phyloP scores from a whole-genome alignment of 2,888 invertebrate species.

The Dolichopus griseipennis region DNA sequence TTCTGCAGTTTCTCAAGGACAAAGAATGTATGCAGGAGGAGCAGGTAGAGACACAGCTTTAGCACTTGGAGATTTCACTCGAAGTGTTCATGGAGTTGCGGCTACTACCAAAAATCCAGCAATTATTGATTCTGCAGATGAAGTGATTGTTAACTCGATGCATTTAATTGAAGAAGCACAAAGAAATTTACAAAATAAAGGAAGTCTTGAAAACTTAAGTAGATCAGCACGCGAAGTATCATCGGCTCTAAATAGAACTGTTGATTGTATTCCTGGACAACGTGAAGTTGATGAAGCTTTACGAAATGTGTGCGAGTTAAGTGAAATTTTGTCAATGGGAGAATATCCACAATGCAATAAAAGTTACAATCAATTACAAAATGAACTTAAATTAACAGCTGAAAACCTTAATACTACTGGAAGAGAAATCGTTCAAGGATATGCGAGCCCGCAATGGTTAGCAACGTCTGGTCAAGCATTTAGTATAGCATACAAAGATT shows the following conservation, averaged over 20 bases:
- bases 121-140: conserved; percentile 62
- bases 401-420: conserved; percentile 76
- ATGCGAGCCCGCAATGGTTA: conserved; percentile 59
- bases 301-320: conserved; percentile 67
- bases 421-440: conserved; percentile 69
- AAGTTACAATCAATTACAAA: conserved; percentile 71
- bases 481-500: conserved; percentile 65
- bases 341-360: conserved; percentile 68
- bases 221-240: conserved; percentile 66
- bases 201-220: conserved; percentile 47
- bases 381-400: conserved; percentile 76
- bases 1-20: conserved; percentile 74
- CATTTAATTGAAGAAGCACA: conserved; percentile 75
- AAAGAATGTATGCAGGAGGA: conserved; percentile 69
- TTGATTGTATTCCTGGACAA: conserved; percentile 86
- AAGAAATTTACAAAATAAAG: conserved; percentile 42
- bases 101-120: conserved; percentile 57
- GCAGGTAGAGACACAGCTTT: conserved; percentile 75
- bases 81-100: conserved; percentile 68
- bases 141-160: conserved; percentile 70
- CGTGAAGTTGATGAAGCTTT: conserved; percentile 87
- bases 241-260: conserved; percentile 52
- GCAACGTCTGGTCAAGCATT: conserved; percentile 70
- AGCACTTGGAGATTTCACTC: conserved; percentile 62
- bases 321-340: conserved; percentile 61